These are phyloP conservation scores for Macaca nemestrina DNA, from an alignment of 2,113 vertebrate genomes.

Conservation along the genomic window DNA sequence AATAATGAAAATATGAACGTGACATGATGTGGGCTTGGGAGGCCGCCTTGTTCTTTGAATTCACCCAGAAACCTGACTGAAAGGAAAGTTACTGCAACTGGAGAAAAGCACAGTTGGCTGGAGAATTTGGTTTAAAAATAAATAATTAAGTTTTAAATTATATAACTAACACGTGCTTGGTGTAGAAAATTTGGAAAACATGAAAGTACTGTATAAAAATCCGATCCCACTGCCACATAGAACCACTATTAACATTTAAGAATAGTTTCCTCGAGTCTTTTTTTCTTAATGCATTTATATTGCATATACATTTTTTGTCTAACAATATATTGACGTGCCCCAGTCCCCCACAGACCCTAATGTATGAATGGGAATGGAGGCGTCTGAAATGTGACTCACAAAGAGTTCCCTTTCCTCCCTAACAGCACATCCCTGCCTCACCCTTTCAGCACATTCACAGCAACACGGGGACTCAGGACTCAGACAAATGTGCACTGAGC, in stretches of 20 bases:
- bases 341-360: background rate
- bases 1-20: background rate
- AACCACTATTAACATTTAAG: background rate
- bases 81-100: slow-evolving; percentile 34
- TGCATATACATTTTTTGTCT: accelerated
- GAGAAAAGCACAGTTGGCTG: slow-evolving; percentile 14
- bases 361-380: background rate
- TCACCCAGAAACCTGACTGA: background rate
- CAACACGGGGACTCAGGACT: background rate
- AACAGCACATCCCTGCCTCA: no score
- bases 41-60: background rate
- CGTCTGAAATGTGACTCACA: background rate
- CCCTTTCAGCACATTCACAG: background rate
- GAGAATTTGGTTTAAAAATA: slow-evolving; percentile 56
- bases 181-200: slow-evolving; percentile 12
- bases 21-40: background rate
- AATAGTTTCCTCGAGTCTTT: background rate
- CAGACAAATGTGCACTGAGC: accelerated
- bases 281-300: accelerated
- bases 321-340: accelerated
- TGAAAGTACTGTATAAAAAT: background rate
- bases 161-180: slow-evolving; percentile 27
- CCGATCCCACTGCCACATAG: background rate
- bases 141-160: slow-evolving; percentile 61
- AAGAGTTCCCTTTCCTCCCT: no score